These are phyloP conservation scores for Thera britannica DNA, from an alignment of 2,888 invertebrate genomes.

Conservation along the genomic window DNA sequence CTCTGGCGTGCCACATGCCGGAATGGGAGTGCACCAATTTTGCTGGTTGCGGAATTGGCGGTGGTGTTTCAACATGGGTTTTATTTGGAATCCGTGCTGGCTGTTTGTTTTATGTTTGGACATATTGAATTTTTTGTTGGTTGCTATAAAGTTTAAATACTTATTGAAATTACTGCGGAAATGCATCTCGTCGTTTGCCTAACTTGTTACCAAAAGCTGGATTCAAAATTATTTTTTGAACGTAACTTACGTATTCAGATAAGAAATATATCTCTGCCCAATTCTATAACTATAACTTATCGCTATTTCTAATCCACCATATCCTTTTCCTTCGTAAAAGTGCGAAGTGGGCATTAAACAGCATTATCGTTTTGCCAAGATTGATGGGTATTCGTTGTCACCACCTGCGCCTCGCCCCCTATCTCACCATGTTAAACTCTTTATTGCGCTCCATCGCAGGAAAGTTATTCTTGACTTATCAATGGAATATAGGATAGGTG, in stretches of 20 bases:
- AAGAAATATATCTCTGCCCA: not conserved
- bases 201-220: not conserved
- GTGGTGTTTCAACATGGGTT: slow-evolving; percentile 25
- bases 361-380: slow-evolving; percentile 72
- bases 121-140: slow-evolving; percentile 13
- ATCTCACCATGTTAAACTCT: slow-evolving; percentile 9
- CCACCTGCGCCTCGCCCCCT: slow-evolving; percentile 63
- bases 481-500: not conserved
- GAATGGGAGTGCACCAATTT: slow-evolving; percentile 44
- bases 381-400: slow-evolving; percentile 61
- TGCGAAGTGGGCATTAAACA: slow-evolving; percentile 56
- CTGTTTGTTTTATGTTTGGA: slow-evolving; percentile 25
- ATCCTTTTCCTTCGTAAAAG: slow-evolving; percentile 15
- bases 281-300: not conserved
- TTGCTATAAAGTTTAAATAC: slow-evolving; percentile 21
- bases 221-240: not conserved
- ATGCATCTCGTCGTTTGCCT: too few relatives aligned
- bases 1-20: slow-evolving; percentile 43
- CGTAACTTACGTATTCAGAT: not conserved
- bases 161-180: slow-evolving; percentile 4
- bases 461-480: slow-evolving; percentile 1
- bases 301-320: slow-evolving; percentile 7
- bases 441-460: not conserved
- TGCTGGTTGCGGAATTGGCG: slow-evolving; percentile 34
- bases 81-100: slow-evolving; percentile 26